Evolutionary conservation across 1,140 invertebrate species (phyloP), one percentile per base, ranked within the genome.

Genomic region (Elysia chlorotica): DNA sequence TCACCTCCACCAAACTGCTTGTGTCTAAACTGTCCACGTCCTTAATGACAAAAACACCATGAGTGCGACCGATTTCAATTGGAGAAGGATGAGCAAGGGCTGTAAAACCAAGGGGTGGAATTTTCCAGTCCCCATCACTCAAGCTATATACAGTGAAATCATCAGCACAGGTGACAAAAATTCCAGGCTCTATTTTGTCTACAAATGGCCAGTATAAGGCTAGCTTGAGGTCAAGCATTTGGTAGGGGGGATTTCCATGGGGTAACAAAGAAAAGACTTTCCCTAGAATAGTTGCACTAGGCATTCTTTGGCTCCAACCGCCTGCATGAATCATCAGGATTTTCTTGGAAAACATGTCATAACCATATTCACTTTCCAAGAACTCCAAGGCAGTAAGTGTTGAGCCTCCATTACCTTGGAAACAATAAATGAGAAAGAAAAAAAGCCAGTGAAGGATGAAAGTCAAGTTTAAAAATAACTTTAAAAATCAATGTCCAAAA

Each of bases 271-370:
- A 81, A 68, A 89, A 89, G 17, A 89, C 78, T 78, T 90, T 90
- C 2, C 89, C 89, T 0, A 88, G 76, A 23, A 88, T 79, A 62
- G 82, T 86, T 25, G 86, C 77, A 74, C 83, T 88, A 25, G 89
- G 89, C 71, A 90, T 81, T 62, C 89, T 75, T 77, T 89, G 87
- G 76, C 89, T 89, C 73, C 84, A 84, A 4, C 89, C 89, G 53
- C 89, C 89, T 38, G 88, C 87, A 78, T 88, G 88, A 30, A 89
- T 87, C n/a, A 90, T 70, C 3, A 89, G 74, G 1, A 88, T 81
- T 70, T 81, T 81, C 68, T 78, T 79, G 0, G 76, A 35, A 73
- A 73, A 84, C 56, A 89, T 63, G 28, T 78, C 67, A 0, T 83
- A 76, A 14, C 80, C 82, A 75, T 84, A 86, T 21, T 82, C 67